These are phyloP conservation scores for Sicus ferrugineus DNA, from an alignment of 2,888 invertebrate genomes.

Conservation along the genomic window DNA sequence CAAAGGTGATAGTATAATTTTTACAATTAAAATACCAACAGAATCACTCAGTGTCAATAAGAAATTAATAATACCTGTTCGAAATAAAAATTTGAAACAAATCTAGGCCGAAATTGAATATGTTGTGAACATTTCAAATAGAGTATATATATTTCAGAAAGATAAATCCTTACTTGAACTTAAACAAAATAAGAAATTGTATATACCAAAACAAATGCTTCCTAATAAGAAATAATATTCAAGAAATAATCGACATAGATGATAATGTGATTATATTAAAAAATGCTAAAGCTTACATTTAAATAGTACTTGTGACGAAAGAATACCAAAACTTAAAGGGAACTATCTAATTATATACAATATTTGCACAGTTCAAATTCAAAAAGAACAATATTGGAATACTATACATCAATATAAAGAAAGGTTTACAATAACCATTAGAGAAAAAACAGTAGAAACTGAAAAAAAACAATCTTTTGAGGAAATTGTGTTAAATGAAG, in stretches of 20 bases:
- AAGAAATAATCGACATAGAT: not conserved
- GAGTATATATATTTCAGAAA: not conserved
- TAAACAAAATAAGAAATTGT: not conserved
- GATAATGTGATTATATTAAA: not conserved
- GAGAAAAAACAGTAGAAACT: too few species aligned
- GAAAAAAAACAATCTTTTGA: too few species aligned
- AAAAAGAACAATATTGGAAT: not conserved
- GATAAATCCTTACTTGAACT: not conserved
- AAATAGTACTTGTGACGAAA: not conserved
- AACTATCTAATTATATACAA: constrained; percentile 1
- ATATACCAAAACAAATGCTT: not conserved
- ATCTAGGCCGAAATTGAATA: not conserved
- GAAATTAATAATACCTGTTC: constrained; percentile 27
- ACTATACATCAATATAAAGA: too few species aligned
- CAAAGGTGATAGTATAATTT: too few species aligned
- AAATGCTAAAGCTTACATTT: not conserved
- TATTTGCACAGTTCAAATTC: not conserved
- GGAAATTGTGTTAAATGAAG: too few species aligned
- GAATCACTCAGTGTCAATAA: constrained; percentile 12
- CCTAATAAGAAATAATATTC: not conserved
- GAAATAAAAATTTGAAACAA: constrained; percentile 29
- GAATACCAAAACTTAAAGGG: not conserved
- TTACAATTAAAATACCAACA: too few species aligned
- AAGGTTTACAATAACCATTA: too few species aligned
- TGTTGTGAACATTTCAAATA: too few species aligned